These are phyloP conservation scores for Brachypodius melanocephalos DNA, from an alignment of 2,113 vertebrate genomes.

Conservation along the genomic window DNA sequence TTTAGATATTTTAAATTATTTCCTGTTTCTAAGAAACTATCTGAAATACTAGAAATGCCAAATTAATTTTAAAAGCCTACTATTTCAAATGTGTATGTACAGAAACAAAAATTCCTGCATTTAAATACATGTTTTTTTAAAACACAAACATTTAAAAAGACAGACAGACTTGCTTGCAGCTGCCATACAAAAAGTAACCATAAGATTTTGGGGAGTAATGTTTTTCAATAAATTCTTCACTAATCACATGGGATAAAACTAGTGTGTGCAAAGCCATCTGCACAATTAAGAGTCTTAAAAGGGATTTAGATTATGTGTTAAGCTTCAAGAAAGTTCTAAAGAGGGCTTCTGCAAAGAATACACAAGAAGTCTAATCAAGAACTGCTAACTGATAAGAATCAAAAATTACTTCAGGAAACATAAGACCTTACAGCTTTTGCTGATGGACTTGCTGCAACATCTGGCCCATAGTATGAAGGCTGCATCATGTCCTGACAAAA, in stretches of 20 bases:
- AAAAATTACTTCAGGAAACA: neutral
- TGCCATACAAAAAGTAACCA: neutral
- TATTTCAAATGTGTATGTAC: neutral
- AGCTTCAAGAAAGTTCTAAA: neutral
- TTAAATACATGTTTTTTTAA: neutral
- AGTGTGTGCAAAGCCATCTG: conserved; percentile 26
- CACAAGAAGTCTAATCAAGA: neutral
- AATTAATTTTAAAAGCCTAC: neutral
- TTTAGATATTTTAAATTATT: neutral
- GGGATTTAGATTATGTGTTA: conserved; percentile 35
- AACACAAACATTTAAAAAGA: neutral
- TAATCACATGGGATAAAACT: conserved; percentile 9
- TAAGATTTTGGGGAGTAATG: neutral
- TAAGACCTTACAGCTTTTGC: neutral
- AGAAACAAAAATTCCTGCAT: neutral
- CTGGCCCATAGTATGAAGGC: neutral
- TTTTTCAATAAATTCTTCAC: neutral
- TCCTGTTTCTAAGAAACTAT: neutral
- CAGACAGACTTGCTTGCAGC: neutral
- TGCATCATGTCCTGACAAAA: neutral
- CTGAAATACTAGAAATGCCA: neutral
- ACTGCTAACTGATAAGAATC: neutral
- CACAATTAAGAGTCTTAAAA: conserved; percentile 29
- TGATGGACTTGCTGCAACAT: neutral
- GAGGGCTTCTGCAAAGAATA: neutral